phyloP scores from a whole-genome alignment of 2,113 vertebrate genomes.

The Cyprinus carpio region DNA sequence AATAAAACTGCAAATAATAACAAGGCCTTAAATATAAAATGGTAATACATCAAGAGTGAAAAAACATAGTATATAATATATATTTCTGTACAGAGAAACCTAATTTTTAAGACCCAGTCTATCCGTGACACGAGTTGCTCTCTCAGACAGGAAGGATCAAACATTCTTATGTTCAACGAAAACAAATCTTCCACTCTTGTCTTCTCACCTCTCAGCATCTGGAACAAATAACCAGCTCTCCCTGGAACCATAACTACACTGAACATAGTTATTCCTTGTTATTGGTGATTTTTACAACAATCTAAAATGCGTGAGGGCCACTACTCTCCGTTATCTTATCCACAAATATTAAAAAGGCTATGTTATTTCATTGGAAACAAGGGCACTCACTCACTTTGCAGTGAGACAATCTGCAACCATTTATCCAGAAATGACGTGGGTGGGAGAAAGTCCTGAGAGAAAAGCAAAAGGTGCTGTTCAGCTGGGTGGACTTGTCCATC shows the following conservation, averaged over 20 bases:
- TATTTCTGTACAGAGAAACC: not conserved
- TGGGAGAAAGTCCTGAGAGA: slow-evolving; percentile 24
- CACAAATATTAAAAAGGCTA: not conserved
- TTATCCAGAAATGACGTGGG: slow-evolving; percentile 37
- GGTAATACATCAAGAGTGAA: not conserved
- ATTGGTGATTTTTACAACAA: slow-evolving; percentile 14
- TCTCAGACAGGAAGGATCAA: slow-evolving; percentile 48
- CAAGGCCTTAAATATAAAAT: not conserved
- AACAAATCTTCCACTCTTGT: slow-evolving; percentile 47
- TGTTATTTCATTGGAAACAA: slow-evolving; percentile 12
- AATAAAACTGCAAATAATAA: not conserved
- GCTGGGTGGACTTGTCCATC: slow-evolving; percentile 61
- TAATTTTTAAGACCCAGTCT: not conserved
- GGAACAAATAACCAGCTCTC: slow-evolving; percentile 44
- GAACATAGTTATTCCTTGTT: not conserved
- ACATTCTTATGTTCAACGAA: slow-evolving; percentile 45
- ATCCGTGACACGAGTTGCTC: slow-evolving; percentile 19
- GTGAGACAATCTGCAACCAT: slow-evolving; percentile 41
- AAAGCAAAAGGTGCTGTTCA: slow-evolving; percentile 31
- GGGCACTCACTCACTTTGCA: not conserved
- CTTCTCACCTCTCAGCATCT: slow-evolving; percentile 50
- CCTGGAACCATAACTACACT: not conserved
- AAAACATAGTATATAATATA: not conserved
- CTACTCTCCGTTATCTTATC: slow-evolving; percentile 11
- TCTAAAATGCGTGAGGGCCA: slow-evolving; percentile 2